A percentile compares a stretch with the other conserved stretches of the same genome.
Conservation (phyloP, 2,113 vertebrate genomes). For the Myotis yumanensis region DNA sequence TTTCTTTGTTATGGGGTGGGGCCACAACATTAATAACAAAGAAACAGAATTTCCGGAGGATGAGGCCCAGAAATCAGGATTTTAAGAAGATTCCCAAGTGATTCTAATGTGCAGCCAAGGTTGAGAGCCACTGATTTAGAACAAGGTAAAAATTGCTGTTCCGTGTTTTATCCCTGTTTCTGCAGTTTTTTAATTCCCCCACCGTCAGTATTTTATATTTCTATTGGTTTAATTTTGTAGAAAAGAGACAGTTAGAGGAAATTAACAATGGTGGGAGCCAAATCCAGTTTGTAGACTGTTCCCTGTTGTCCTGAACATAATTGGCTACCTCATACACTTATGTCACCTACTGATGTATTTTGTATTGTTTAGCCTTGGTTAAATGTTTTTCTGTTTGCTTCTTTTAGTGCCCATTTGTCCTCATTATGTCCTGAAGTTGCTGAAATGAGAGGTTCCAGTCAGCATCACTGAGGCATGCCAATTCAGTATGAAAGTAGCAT, state of each 20-base stretch:
- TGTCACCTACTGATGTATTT: background rate
- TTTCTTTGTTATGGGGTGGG: no score
- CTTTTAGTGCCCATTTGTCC: background rate
- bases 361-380: background rate
- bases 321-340: background rate
- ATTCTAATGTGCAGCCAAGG: no score
- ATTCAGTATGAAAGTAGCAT: background rate
- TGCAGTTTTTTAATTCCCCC: background rate
- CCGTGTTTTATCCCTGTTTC: background rate
- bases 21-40: no score
- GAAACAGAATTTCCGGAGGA: no score
- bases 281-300: background rate
- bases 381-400: background rate
- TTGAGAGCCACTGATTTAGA: no score
- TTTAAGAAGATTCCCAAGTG: no score
- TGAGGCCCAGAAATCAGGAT: no score
- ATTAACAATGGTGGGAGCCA: background rate
- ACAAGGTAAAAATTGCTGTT: conserved; percentile 16
- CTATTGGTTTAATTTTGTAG: conserved; percentile 19
- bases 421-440: background rate
- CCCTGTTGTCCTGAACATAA: background rate
- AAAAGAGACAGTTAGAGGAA: background rate
- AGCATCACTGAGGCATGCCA: background rate
- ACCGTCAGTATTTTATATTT: conserved; percentile 21
- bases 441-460: background rate